Base-by-base conservation (phyloP, 2,888 invertebrate species). In the Pseudeuparius sepicola region DNA sequence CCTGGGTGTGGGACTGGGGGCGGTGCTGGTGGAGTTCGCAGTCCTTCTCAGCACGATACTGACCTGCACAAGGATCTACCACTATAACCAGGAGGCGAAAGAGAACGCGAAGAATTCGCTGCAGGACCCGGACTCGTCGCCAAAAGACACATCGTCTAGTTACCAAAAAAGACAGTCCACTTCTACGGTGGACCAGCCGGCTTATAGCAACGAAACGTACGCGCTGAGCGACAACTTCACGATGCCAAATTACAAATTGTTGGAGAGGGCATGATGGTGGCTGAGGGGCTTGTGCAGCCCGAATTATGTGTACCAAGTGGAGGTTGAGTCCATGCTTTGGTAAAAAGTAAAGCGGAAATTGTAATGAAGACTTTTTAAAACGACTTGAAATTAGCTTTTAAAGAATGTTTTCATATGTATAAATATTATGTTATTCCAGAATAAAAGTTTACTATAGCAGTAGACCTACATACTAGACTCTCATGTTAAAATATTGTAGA, bases 21-120 rank as follows among this genome's bases (percentile, higher is more conserved):
- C 79, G 12, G 76, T 81, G 1, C 56, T 83, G n/a, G 70, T 84
- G 28, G 84, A 85, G 58, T 72, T 85, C 37, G 71, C 71, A 31
- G 76, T 82, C 1, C 64, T 85, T 4, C 60, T 84, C 4, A 75
- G 75, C 53, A 78, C 80, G 1, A 69, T 83, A 10, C 64, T 82
- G 35, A 77, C 77, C 2, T 84, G 83, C 50, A 75, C 81, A 9
- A 71, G 71, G 39, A 62, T 78, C 1, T 67, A 67, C 41, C 70
- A 63, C 46, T 64, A 65, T 14, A 64, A 67, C 28, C 68, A 67
- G 47, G 63, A 70, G 42, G 53, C 66, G 14, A 55, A 53, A 43
- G 50, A 54, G 4, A 51, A 47, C 14, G 33, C 36, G 6, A 41
- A 40, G 25, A 48, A 48, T 14, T 32, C 31, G 1, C 47, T 39